Percentiles rank a stretch among this genome's conserved stretches.
phyloP scores from a whole-genome alignment of 2,888 invertebrate genomes.

The Microplitis manilae region DNA sequence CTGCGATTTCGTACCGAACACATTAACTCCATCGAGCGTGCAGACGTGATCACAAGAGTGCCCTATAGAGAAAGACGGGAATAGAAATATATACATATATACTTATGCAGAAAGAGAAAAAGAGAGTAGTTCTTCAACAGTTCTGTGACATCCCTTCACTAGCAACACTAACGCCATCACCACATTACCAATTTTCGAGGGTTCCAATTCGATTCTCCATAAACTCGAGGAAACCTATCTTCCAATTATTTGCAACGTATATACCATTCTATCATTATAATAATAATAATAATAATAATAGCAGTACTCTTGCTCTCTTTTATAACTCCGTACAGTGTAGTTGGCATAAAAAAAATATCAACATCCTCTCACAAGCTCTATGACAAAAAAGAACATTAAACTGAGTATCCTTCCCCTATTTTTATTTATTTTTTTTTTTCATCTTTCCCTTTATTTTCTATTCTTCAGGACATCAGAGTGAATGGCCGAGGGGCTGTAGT shows the following conservation, averaged over 20 bases:
- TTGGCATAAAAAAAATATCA: not conserved
- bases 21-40: not conserved
- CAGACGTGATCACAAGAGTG: not conserved
- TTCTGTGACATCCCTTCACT: not conserved
- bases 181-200: not conserved
- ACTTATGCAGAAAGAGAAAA: not conserved
- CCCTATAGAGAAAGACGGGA: not conserved
- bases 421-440: not conserved
- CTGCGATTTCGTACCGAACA: not conserved
- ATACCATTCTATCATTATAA: not conserved
- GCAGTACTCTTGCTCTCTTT: not conserved
- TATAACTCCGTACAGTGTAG: not conserved
- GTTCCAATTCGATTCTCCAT: not conserved
- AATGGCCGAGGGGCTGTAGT: not conserved
- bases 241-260: not conserved
- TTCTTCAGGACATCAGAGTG: not conserved
- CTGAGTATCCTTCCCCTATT: constrained; percentile 1
- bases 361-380: not conserved
- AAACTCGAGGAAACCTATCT: not conserved
- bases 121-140: not conserved
- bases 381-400: constrained; percentile 1
- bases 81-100: not conserved
- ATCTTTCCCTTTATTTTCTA: not conserved
- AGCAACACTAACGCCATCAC: not conserved
- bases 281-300: not conserved